phyloP scores from a whole-genome alignment of 2,888 invertebrate species.

The Polydrusus pterygomalis region DNA sequence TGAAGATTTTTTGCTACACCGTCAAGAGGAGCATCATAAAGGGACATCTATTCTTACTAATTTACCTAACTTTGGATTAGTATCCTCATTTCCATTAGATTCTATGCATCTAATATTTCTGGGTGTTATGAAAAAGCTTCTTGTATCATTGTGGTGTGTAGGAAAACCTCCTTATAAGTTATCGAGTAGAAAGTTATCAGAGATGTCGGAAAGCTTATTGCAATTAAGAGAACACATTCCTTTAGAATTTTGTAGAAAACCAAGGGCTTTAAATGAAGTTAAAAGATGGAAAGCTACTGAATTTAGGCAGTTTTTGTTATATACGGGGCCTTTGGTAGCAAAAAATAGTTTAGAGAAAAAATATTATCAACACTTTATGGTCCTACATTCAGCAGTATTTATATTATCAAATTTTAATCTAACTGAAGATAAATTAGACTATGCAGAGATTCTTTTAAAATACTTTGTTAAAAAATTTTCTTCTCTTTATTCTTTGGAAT shows the following conservation, averaged over 20 bases:
- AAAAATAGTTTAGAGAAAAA: constrained; percentile 36
- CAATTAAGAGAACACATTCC: not conserved
- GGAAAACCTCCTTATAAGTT: constrained; percentile 35
- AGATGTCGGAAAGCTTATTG: constrained; percentile 15
- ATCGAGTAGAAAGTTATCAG: constrained; percentile 13
- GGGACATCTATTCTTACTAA: constrained; percentile 51
- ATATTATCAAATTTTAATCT: constrained; percentile 29
- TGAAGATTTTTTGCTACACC: constrained; percentile 38
- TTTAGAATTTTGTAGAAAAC: constrained; percentile 45
- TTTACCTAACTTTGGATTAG: constrained; percentile 58
- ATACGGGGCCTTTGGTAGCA: constrained; percentile 52
- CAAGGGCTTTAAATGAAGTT: constrained; percentile 42
- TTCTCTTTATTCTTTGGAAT: constrained; percentile 54
- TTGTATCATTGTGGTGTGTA: constrained; percentile 36
- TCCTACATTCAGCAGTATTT: constrained; percentile 44
- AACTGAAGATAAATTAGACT: constrained; percentile 23
- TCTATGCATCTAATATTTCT: constrained; percentile 53
- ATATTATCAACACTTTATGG: constrained; percentile 50
- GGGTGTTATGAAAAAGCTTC: no score
- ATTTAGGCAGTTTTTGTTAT: constrained; percentile 53
- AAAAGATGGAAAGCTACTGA: constrained; percentile 56
- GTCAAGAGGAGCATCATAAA: constrained; percentile 55
- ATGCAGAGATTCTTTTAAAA: constrained; percentile 48
- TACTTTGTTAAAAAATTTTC: constrained; percentile 55
- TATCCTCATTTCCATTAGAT: constrained; percentile 58